Evolutionary conservation across 2,113 vertebrate species (phyloP), one percentile per base, ranked within the genome.

Genomic region (Manacus vitellinus): DNA sequence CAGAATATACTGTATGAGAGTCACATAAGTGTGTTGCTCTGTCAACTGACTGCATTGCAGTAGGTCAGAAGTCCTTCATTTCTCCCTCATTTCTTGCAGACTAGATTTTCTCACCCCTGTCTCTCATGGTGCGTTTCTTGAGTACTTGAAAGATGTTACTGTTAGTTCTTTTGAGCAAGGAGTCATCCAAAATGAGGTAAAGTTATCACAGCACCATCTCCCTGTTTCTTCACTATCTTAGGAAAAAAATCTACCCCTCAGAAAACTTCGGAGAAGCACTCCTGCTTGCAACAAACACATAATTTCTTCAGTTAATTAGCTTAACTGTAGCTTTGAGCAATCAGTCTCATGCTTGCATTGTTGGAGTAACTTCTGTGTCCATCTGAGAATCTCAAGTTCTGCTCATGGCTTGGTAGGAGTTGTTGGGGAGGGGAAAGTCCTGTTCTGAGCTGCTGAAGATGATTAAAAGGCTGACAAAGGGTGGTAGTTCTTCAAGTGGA

Each of bases 41-140:
- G 16, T 30, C 44, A 39, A 28, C 33, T 83, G 51, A 31, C 15
- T 51, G 43, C 43, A 16, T 14, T 75, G 70, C 24, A 52, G 23
- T 6, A 9, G 18, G 4, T 59, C 28, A 58, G 46, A 58, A 62
- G 49, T 19, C 18, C 23, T 75, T 35, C 1, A 3, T 55, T 85
- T 91, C 23, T n/a, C 3, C 24, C 8, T 14, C 21, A 39, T 4
- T 3, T 78, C 39, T 37, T 39, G 41, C 39, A 79, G 54, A 47
- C 16, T n/a, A 65, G 30, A 44, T 44, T 74, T 79, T 59, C 71
- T 56, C 14, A 14, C 16, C 25, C 1, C 3, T 35, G 5, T 67
- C 9, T 54, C 37, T 72, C 9, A 5, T 6, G 3, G 6, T 23
- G 54, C 58, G 10, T 23, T 85, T 78, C 2, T 6, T 0, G 0